Evolutionary conservation across 2,113 vertebrate species (phyloP).

Genomic region (Ciconia stormi): DNA sequence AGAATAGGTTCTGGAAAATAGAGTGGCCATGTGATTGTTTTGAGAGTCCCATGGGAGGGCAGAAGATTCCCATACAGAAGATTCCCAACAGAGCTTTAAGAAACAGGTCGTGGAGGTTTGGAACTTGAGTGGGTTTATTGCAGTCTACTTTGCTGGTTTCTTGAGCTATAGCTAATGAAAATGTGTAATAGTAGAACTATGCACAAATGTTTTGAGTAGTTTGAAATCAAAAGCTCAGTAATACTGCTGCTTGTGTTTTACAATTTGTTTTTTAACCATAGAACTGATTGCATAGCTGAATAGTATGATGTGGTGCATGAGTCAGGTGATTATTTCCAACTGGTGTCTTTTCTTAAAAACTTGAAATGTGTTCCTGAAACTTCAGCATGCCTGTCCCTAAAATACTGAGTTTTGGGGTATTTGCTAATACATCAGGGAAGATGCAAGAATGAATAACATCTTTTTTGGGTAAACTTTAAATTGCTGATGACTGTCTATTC

Average conservation of each 20-base stretch:
- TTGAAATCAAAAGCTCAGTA: background rate
- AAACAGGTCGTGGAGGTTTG: background rate
- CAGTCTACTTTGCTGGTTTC: background rate
- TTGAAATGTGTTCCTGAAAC: background rate
- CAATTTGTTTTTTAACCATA: background rate
- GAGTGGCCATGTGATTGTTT: background rate
- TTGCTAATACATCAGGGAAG: background rate
- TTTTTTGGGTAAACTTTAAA: accelerated
- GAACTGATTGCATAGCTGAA: background rate
- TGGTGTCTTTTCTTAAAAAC: background rate
- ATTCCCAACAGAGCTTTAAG: background rate
- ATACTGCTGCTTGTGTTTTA: background rate
- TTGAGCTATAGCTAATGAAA: background rate
- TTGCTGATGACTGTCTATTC: background rate
- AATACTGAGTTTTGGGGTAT: background rate
- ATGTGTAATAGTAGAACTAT: background rate
- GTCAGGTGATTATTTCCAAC: background rate
- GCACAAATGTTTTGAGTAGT: background rate
- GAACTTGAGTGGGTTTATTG: background rate
- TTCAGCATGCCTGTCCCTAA: background rate
- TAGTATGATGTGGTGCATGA: background rate
- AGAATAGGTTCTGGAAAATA: background rate
- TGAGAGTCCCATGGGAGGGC: background rate
- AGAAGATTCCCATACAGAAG: background rate
- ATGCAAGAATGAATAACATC: background rate